phyloP scores from a whole-genome alignment of 2,797 vertebrate genomes.

The Aplochiton taeniatus region DNA sequence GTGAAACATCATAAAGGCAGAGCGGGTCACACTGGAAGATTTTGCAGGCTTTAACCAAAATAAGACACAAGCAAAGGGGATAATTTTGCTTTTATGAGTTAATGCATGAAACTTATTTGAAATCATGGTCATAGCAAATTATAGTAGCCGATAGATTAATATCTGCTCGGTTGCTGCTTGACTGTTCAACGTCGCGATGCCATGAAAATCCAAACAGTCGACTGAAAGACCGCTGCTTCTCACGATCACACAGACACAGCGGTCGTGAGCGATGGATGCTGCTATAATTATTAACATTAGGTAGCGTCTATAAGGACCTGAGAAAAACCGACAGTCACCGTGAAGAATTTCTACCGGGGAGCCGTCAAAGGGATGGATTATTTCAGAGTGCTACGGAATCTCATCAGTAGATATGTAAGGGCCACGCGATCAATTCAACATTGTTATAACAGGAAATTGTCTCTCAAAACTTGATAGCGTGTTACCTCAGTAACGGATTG shows the following conservation, averaged over 20 bases:
- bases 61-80: too few species aligned
- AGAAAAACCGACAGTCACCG: constrained; percentile 55
- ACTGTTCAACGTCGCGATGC: constrained; percentile 58
- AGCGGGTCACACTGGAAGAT: constrained; percentile 25
- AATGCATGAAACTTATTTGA: too few species aligned
- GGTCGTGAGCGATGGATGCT: constrained; percentile 60
- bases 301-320: constrained; percentile 58
- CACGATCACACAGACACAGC: constrained; percentile 46
- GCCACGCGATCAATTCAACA: constrained; percentile 36
- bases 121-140: too few species aligned
- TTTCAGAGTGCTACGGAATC: constrained; percentile 83
- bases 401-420: constrained; percentile 92
- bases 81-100: too few species aligned
- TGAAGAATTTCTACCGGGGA: constrained; percentile 39
- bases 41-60: too few species aligned
- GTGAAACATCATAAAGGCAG: constrained; percentile 43
- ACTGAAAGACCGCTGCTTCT: constrained; percentile 57
- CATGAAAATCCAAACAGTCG: constrained; percentile 63
- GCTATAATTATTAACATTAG: constrained; percentile 49
- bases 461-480: background rate
- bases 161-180: constrained; percentile 48
- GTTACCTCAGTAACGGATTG: background rate
- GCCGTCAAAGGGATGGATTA: constrained; percentile 79
- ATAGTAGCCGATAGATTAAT: too few species aligned
- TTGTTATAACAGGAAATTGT: constrained; percentile 21